Percentiles rank a stretch among this genome's conserved stretches.
phyloP scores from a whole-genome alignment of 2,113 vertebrate genomes.

The Nesogale talazaci region DNA sequence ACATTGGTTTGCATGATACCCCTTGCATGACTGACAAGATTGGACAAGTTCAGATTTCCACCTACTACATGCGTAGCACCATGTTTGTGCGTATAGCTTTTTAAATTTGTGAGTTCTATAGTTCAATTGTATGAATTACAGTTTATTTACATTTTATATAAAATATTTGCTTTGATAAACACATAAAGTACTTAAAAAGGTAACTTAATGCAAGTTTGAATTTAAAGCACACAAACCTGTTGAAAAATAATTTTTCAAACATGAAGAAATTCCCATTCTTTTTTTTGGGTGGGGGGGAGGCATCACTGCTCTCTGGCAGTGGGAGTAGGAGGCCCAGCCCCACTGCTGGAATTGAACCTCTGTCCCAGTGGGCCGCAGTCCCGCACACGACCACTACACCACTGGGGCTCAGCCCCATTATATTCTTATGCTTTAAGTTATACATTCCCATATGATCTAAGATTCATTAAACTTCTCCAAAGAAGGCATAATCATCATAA shows the following conservation, averaged over 20 bases:
- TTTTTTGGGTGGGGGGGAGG: no score
- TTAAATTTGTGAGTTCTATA: neutral
- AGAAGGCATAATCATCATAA: neutral
- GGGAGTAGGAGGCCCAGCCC: no score
- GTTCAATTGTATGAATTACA: constrained; percentile 46
- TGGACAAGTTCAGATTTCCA: neutral
- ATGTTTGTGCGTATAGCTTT: constrained; percentile 37
- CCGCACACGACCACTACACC: no score
- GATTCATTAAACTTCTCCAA: constrained; percentile 14
- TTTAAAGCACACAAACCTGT: neutral
- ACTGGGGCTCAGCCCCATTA: no score
- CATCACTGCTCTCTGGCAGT: no score
- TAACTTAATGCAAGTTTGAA: constrained; percentile 22
- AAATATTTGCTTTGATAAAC: constrained; percentile 13
- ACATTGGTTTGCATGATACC: neutral
- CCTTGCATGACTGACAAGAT: neutral
- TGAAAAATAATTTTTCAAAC: constrained; percentile 30
- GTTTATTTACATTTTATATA: constrained; percentile 8
- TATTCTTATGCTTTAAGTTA: neutral
- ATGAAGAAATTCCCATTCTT: constrained; percentile 16
- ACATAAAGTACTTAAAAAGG: constrained; percentile 26
- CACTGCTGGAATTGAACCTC: no score
- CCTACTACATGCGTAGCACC: neutral
- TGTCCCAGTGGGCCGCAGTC: no score
- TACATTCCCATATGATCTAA: constrained; percentile 13